These are phyloP conservation scores for Platyscapa corneri DNA, from an alignment of 1,140 invertebrate genomes.

Conservation along the genomic window DNA sequence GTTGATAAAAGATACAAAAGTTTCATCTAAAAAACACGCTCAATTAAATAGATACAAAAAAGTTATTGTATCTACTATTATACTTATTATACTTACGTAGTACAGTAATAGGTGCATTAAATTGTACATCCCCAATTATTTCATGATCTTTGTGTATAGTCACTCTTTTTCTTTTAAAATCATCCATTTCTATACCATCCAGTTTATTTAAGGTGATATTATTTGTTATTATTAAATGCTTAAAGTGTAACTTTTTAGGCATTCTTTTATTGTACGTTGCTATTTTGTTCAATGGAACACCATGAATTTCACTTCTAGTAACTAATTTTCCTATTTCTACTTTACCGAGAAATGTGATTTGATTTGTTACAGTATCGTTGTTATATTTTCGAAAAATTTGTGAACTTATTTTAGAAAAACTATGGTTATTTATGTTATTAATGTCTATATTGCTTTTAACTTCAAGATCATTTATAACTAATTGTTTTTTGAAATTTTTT, in stretches of 20 bases:
- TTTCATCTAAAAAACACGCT: not conserved
- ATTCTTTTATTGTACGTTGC: slow-evolving; percentile 50
- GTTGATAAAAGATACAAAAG: slow-evolving; percentile 54
- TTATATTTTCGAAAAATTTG: slow-evolving; percentile 57
- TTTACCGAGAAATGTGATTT: slow-evolving; percentile 54
- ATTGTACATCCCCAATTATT: slow-evolving; percentile 57
- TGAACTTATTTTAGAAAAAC: slow-evolving; percentile 58
- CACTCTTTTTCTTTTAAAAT: slow-evolving; percentile 59
- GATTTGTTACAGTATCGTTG: slow-evolving; percentile 52
- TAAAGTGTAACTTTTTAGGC: slow-evolving; percentile 57
- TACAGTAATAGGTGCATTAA: slow-evolving; percentile 57
- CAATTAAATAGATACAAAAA: not conserved
- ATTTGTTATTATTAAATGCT: slow-evolving; percentile 54
- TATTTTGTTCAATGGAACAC: slow-evolving; percentile 46
- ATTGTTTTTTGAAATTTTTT: slow-evolving; percentile 57
- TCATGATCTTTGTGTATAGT: slow-evolving; percentile 57
- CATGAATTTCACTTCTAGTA: slow-evolving; percentile 53
- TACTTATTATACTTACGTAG: slow-evolving; percentile 54
- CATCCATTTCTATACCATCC: slow-evolving; percentile 59
- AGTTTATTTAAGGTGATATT: slow-evolving; percentile 56
- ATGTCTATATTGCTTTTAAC: slow-evolving; percentile 53
- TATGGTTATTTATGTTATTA: slow-evolving; percentile 54
- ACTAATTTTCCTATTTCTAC: slow-evolving; percentile 54
- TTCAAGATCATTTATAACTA: slow-evolving; percentile 45
- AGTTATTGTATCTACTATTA: slow-evolving; percentile 21